These are phyloP conservation scores for Ceratina calcarata DNA, from an alignment of 1,140 invertebrate genomes.

Conservation along the genomic window DNA sequence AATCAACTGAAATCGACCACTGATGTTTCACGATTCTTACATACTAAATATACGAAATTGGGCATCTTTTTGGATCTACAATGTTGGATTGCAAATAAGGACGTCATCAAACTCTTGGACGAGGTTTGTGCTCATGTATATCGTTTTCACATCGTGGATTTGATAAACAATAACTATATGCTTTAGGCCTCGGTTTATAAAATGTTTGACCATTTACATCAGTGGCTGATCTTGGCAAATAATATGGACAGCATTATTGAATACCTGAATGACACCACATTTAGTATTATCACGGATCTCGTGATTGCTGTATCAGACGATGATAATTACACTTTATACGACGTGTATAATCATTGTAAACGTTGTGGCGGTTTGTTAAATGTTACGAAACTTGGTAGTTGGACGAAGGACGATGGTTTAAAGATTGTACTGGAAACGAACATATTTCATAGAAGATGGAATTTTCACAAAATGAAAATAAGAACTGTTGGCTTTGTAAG, in stretches of 20 bases:
- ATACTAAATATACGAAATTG: conserved; percentile 30
- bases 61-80: conserved; percentile 58
- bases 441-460: conserved; percentile 51
- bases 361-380: conserved; percentile 52
- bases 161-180: not conserved
- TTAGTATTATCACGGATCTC: conserved; percentile 59
- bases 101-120: conserved; percentile 34
- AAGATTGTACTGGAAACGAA: conserved; percentile 7
- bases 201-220: conserved; percentile 54
- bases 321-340: conserved; percentile 50
- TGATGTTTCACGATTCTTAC: conserved; percentile 33
- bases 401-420: conserved; percentile 34
- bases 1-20: conserved; percentile 7
- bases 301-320: conserved; percentile 34
- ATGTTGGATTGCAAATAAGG: conserved; percentile 14
- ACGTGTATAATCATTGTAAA: conserved; percentile 62
- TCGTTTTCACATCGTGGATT: not conserved
- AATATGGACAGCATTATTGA: conserved; percentile 14
- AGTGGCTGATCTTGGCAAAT: conserved; percentile 52
- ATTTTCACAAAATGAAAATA: conserved; percentile 29
- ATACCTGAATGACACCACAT: conserved; percentile 53
- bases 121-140: conserved; percentile 19
- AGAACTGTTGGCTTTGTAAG: conserved; percentile 45
- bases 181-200: conserved; percentile 36
- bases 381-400: conserved; percentile 46